phyloP scores from a whole-genome alignment of 2,113 vertebrate genomes.

The Acanthochromis polyacanthus region DNA sequence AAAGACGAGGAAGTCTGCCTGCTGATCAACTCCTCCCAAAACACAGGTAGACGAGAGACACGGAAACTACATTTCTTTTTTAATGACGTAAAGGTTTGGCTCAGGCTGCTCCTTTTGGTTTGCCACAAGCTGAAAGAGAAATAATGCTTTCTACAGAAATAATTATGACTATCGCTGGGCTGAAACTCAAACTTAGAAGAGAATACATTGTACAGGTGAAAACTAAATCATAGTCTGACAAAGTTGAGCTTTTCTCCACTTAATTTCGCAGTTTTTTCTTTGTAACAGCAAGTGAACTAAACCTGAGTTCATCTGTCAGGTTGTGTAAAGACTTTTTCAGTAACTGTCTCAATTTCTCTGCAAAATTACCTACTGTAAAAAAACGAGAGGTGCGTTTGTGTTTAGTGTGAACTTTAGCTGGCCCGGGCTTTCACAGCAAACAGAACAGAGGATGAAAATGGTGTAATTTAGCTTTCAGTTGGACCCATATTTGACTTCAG shows the following conservation, averaged over 20 bases:
- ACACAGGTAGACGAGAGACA: background rate
- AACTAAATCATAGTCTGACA: too few species aligned
- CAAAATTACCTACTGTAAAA: too few species aligned
- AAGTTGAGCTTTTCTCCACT: too few species aligned
- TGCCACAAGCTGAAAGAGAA: background rate
- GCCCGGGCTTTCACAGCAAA: background rate
- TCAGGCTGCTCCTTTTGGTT: background rate
- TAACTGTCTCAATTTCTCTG: too few species aligned
- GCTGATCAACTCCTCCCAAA: background rate
- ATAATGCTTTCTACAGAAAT: background rate
- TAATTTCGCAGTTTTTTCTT: too few species aligned
- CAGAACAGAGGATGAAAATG: background rate
- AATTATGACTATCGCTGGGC: too few species aligned
- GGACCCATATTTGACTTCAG: background rate
- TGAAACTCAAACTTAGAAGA: too few species aligned
- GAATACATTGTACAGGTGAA: too few species aligned
- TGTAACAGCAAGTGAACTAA: too few species aligned
- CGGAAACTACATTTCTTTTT: background rate
- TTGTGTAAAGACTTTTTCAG: too few species aligned
- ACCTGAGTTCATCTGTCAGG: too few species aligned
- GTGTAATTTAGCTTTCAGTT: background rate
- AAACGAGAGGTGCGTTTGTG: background rate
- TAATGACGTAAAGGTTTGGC: background rate
- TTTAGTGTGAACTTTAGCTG: background rate
- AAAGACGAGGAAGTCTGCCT: background rate